A percentile compares a stretch with the other conserved stretches of the same genome.
These are phyloP conservation scores for Coracias cyanogaster DNA, from an alignment of 2,797 vertebrate genomes.

Conservation along the genomic window DNA sequence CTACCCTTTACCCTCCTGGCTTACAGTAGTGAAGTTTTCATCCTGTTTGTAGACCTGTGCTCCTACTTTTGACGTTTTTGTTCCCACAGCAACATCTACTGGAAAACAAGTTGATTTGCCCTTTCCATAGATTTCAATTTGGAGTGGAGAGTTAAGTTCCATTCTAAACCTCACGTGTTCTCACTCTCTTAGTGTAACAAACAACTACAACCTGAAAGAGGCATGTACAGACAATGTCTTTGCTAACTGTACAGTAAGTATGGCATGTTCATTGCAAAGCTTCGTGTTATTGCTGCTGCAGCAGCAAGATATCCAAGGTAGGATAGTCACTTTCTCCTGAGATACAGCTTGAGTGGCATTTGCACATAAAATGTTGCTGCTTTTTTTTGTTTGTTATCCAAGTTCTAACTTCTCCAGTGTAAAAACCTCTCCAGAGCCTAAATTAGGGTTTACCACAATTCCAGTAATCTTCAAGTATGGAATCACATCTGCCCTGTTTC, in stretches of 20 bases:
- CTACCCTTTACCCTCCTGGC: slow-evolving; percentile 5
- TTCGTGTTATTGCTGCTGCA: slow-evolving; percentile 51
- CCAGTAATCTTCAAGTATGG: slow-evolving; percentile 39
- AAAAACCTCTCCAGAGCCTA: slow-evolving; percentile 62
- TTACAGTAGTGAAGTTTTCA: slow-evolving; percentile 17
- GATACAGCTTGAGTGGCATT: slow-evolving; percentile 57
- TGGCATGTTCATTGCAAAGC: slow-evolving; percentile 52
- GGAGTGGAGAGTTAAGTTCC: slow-evolving; percentile 27
- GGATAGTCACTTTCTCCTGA: slow-evolving; percentile 39
- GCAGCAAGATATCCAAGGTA: slow-evolving; percentile 32
- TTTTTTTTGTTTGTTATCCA: background rate
- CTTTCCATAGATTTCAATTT: slow-evolving; percentile 27
- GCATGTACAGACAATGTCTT: slow-evolving; percentile 56
- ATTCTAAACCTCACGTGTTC: slow-evolving; percentile 35
- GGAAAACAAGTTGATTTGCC: slow-evolving; percentile 7
- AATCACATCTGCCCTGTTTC: slow-evolving; percentile 62
- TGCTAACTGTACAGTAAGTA: slow-evolving; percentile 55
- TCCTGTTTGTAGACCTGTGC: slow-evolving; percentile 45
- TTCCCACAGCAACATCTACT: slow-evolving; percentile 40
- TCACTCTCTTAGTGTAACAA: slow-evolving; percentile 43
- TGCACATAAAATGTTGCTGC: slow-evolving; percentile 48
- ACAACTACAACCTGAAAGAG: slow-evolving; percentile 48
- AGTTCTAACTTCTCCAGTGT: slow-evolving; percentile 21
- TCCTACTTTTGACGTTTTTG: slow-evolving; percentile 20
- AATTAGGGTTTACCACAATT: slow-evolving; percentile 60